Evolutionary conservation across 2,113 vertebrate genomes (phyloP).

Genomic region (Aleadryas rufinucha): DNA sequence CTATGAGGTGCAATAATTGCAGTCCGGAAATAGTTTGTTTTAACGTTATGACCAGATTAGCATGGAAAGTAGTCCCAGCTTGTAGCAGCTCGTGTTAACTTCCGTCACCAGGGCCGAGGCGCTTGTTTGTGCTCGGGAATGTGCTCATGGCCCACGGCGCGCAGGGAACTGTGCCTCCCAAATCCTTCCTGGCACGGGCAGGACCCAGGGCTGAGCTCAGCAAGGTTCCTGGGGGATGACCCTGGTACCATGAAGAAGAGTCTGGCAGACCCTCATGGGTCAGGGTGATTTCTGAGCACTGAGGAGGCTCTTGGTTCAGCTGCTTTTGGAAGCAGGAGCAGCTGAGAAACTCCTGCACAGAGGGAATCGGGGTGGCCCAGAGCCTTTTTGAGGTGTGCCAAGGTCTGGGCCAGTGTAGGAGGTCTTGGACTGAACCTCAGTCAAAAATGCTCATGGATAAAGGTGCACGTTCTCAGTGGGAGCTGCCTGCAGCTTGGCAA

Average conservation of each 20-base stretch:
- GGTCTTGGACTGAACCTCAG: not conserved
- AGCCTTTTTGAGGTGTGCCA: not conserved
- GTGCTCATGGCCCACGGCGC: accelerated
- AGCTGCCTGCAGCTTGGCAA: not conserved
- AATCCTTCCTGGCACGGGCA: not conserved
- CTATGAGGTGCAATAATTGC: slow-evolving; percentile 58
- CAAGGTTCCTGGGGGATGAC: not conserved
- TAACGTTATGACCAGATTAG: slow-evolving; percentile 29
- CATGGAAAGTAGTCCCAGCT: not conserved
- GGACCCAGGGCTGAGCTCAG: accelerated
- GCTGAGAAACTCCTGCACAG: not conserved
- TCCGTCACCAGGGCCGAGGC: not conserved
- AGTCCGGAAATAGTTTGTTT: slow-evolving; percentile 44
- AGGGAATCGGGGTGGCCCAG: not conserved
- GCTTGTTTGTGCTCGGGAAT: not conserved
- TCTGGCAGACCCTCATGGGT: not conserved
- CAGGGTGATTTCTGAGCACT: not conserved
- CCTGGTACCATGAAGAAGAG: accelerated
- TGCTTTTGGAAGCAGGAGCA: not conserved
- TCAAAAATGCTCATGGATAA: not conserved
- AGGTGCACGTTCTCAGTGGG: not conserved
- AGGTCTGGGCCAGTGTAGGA: not conserved
- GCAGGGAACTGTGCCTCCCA: not conserved
- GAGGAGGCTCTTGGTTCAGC: not conserved
- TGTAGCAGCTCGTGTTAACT: not conserved